phyloP scores from a whole-genome alignment of 1,140 invertebrate genomes.

The Diabrotica undecimpunctata region DNA sequence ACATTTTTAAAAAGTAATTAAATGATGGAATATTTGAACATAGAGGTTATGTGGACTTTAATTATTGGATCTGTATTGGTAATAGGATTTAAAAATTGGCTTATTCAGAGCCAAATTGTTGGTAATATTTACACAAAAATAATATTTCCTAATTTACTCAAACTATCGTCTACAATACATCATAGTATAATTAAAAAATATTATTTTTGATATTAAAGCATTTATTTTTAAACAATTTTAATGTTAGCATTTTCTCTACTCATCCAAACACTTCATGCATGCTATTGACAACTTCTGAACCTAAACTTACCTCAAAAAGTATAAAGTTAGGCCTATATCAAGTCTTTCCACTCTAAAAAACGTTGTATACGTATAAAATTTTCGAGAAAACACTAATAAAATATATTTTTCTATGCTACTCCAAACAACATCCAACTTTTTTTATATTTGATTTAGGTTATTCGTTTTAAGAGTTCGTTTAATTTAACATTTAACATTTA shows the following conservation, averaged over 20 bases:
- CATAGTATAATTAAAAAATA: too few species aligned
- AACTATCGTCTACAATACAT: too few species aligned
- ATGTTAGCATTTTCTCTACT: constrained; percentile 5
- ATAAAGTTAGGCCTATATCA: constrained; percentile 19
- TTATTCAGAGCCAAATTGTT: too few species aligned
- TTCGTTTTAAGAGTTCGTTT: constrained; percentile 8
- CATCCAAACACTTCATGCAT: constrained; percentile 22
- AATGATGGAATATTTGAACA: too few species aligned
- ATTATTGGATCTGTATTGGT: too few species aligned
- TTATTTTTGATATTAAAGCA: not conserved
- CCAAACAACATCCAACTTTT: constrained; percentile 13
- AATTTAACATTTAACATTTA: constrained; percentile 18
- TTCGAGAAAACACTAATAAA: constrained; percentile 25
- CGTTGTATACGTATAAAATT: constrained; percentile 9
- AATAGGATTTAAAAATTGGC: too few species aligned
- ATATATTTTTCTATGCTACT: constrained; percentile 18
- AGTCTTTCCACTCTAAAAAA: constrained; percentile 24
- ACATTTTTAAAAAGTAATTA: too few species aligned
- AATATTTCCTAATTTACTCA: too few species aligned
- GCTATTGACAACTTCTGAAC: constrained; percentile 8
- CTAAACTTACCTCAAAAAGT: constrained; percentile 10
- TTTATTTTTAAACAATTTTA: not conserved
- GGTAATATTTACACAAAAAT: too few species aligned
- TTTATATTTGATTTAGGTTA: not conserved
- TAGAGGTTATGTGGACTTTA: too few species aligned